Evolutionary conservation across 35 echinoderm and acorn worm species (phyloP), one percentile per base, ranked within the genome.

Genomic region (Apostichopus californicus): DNA sequence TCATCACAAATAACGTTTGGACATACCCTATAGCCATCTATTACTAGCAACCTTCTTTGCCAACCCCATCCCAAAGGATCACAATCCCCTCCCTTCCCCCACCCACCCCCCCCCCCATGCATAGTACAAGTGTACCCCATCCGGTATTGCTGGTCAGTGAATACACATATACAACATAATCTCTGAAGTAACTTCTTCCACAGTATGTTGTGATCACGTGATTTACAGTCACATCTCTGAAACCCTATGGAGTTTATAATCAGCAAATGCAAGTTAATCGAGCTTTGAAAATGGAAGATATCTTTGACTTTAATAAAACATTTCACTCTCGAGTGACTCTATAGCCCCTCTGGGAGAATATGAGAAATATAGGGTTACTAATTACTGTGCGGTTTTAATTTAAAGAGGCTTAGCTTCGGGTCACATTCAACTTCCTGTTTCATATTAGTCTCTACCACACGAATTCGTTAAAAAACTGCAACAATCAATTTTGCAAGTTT

Each of bases 381-480:
- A 83, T 83, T 83, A 83, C 80, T 83, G 80, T 83, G 80, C 53
- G 80, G 80, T 83, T 83, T 46, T 83, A 83, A 83, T 83, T 83
- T 83, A 83, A 83, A 83, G 80, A 83, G 55, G 80, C 80, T 83
- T 68, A 34, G 80, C 80, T 83, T 56, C 80, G n/a, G 80, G 80
- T 83, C 80, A 83, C 46, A 34, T 55, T 83, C 7, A 55, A 83
- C 55, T 83, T 83, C 80, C 80, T 55, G 26, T 83, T 55, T 46
- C 52, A 55, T 83, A 83, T 83, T 56, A 83, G 25, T 53, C 55
- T 56, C 55, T 57, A 83, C 10, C 53, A 56, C 80, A 83, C 80
- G 52, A 83, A 55, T 54, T 56, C 55, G 34, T 46, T 46, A 17
- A 17, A 83, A 83, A 83, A 83, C n/a, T 14, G 64, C 64, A 68